phyloP scores from a whole-genome alignment of 2,113 vertebrate species.

The Protomyctophum bolini region DNA sequence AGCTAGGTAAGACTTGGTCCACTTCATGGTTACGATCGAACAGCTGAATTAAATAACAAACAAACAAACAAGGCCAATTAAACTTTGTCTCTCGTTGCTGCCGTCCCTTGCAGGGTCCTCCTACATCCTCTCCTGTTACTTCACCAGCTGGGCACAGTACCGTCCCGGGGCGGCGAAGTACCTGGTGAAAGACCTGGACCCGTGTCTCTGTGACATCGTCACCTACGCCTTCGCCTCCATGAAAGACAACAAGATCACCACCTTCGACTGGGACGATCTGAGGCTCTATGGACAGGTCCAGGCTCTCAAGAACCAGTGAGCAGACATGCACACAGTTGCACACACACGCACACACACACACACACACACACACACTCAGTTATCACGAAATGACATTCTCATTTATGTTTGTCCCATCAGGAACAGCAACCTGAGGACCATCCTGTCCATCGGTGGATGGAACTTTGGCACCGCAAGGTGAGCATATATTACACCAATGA shows the following conservation, averaged over 20 bases:
- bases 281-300: conserved; percentile 73
- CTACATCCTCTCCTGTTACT: too few relatives aligned
- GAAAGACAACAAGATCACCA: conserved; percentile 68
- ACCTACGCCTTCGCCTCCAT: conserved; percentile 75
- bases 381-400: too few relatives aligned
- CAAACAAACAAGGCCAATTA: neutral
- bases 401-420: conserved; percentile 45
- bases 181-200: conserved; percentile 66
- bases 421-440: conserved; percentile 74
- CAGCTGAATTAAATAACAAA: neutral
- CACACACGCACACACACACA: neutral
- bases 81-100: too few relatives aligned
- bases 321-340: neutral
- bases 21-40: neutral
- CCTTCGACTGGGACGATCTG: conserved; percentile 71
- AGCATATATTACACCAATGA: conserved; percentile 22
- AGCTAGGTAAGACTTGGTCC: conserved; percentile 72
- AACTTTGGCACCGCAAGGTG: conserved; percentile 78
- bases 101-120: too few relatives aligned
- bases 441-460: conserved; percentile 76
- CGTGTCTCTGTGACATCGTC: conserved; percentile 71
- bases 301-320: conserved; percentile 72
- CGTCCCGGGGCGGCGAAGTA: neutral
- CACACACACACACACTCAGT: neutral
- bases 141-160: too few relatives aligned